Conservation (phyloP, 92 coral and sea anemone genomes). For the Scolanthus callimorphus region DNA sequence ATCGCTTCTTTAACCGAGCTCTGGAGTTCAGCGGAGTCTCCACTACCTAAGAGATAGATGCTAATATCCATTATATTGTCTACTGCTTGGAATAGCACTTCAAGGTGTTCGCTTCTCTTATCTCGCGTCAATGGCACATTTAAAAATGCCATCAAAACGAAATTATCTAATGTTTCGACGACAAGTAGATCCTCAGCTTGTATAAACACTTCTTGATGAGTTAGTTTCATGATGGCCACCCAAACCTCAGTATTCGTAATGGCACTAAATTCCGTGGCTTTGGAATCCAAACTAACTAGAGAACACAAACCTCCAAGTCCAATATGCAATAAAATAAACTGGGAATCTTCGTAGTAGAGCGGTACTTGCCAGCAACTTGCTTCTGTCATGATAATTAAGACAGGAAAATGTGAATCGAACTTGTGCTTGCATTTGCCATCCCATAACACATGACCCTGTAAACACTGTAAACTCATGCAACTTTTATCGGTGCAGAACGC, state of each 20-base stretch:
- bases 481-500: constrained; percentile 25
- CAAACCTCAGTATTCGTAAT: constrained; percentile 45
- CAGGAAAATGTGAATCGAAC: constrained; percentile 52
- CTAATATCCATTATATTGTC: constrained; percentile 71
- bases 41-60: constrained; percentile 34
- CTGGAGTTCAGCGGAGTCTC: constrained; percentile 53
- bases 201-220: constrained; percentile 9
- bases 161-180: constrained; percentile 35
- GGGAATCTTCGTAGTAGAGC: constrained; percentile 33
- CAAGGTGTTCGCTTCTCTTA: constrained; percentile 40
- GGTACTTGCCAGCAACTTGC: constrained; percentile 23
- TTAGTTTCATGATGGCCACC: constrained; percentile 44
- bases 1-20: constrained; percentile 69
- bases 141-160: constrained; percentile 42
- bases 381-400: constrained; percentile 42
- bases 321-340: constrained; percentile 32
- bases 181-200: constrained; percentile 46
- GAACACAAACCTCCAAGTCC: constrained; percentile 28
- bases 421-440: neutral
- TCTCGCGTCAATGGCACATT: constrained; percentile 46
- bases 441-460: constrained; percentile 28
- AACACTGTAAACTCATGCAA: constrained; percentile 25
- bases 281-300: constrained; percentile 4
- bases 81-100: constrained; percentile 70
- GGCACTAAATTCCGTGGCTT: constrained; percentile 6